Conservation (phyloP, 2,797 vertebrate species). For the Melanotaenia pygmaea region DNA sequence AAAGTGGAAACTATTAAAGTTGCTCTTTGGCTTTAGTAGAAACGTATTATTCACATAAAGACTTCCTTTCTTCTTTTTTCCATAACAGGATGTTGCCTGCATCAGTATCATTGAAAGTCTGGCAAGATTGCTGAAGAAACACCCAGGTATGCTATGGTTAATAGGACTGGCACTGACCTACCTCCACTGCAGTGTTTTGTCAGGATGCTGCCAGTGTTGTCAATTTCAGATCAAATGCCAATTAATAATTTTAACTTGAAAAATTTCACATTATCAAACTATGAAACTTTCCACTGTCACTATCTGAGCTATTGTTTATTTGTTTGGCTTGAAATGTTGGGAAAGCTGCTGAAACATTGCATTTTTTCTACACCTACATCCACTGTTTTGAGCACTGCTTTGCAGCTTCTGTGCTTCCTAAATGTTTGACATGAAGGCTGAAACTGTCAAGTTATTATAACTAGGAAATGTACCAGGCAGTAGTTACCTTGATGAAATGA, state of each 20-base stretch:
- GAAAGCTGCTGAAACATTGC: not conserved
- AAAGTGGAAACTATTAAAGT: no score
- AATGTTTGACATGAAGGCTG: not conserved
- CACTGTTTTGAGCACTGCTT: not conserved
- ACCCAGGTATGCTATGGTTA: conserved; percentile 82
- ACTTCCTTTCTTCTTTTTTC: not conserved
- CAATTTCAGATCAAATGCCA: conserved; percentile 6
- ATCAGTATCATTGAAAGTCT: conserved; percentile 91
- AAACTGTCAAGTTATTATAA: not conserved
- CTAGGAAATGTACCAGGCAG: not conserved
- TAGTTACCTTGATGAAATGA: not conserved
- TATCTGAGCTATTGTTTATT: not conserved
- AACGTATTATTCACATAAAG: not conserved
- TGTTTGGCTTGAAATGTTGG: not conserved
- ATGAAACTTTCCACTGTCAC: not conserved
- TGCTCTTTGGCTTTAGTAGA: not conserved
- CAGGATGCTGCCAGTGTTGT: not conserved
- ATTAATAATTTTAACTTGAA: not conserved
- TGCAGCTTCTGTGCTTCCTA: not conserved
- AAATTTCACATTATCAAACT: not conserved
- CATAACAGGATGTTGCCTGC: conserved; percentile 87
- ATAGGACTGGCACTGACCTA: not conserved
- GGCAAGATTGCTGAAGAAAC: conserved; percentile 90
- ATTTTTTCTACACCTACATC: not conserved
- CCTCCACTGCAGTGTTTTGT: not conserved